phyloP scores from a whole-genome alignment of 2,888 invertebrate genomes.

The Hoplodrina ambigua region DNA sequence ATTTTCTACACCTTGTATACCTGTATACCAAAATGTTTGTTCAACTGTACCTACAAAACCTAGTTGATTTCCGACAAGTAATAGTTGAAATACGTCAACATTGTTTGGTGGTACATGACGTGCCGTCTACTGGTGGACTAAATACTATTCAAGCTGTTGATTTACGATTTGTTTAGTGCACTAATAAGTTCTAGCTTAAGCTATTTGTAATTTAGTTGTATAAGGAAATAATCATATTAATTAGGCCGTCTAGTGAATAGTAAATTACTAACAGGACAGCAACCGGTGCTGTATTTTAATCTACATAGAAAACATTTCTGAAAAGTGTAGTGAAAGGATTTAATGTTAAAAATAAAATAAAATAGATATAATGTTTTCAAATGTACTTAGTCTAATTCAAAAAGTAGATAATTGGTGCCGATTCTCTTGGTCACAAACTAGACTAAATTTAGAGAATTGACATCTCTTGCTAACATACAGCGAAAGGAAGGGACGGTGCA shows the following conservation, averaged over 20 bases:
- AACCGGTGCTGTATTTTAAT: neutral
- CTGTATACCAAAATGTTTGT: neutral
- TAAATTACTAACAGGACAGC: neutral
- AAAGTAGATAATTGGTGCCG: no score
- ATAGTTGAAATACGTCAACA: slow-evolving; percentile 59
- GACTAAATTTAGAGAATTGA: no score
- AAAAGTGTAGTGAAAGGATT: no score
- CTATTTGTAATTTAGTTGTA: slow-evolving; percentile 45
- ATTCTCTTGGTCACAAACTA: no score
- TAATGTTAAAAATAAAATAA: no score
- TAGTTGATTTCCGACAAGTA: slow-evolving; percentile 65
- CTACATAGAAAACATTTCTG: no score
- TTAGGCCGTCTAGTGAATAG: slow-evolving; percentile 6
- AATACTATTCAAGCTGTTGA: slow-evolving; percentile 64
- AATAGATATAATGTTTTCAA: no score
- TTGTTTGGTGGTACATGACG: slow-evolving; percentile 63
- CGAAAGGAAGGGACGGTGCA: no score
- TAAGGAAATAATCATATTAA: slow-evolving; percentile 29
- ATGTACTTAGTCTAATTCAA: no score
- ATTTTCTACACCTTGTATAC: no score
- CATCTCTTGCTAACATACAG: no score
- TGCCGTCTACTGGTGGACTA: slow-evolving; percentile 62
- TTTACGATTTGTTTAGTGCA: slow-evolving; percentile 63
- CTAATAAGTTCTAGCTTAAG: slow-evolving; percentile 48
- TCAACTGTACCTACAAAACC: slow-evolving; percentile 46